These are phyloP conservation scores for Otus sunia DNA, from an alignment of 2,113 vertebrate genomes.

Conservation along the genomic window DNA sequence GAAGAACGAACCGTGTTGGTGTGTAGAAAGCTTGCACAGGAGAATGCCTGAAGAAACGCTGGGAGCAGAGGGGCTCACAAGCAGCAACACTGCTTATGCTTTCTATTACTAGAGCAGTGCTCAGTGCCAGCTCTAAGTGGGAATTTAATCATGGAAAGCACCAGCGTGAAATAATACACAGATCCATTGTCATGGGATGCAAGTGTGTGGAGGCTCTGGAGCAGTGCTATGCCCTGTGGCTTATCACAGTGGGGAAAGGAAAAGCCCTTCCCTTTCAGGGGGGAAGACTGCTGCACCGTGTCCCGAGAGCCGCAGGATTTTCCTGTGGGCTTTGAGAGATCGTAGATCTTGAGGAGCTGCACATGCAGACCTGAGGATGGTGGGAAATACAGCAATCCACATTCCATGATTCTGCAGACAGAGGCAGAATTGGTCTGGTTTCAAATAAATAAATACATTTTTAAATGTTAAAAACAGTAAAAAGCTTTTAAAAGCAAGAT, in stretches of 20 bases:
- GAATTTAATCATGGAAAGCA: neutral
- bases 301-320: neutral
- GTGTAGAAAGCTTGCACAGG: neutral
- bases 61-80: neutral
- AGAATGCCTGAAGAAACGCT: neutral
- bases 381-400: neutral
- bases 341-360: neutral
- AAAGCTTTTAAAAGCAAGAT: neutral
- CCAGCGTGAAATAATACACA: neutral
- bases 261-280: neutral
- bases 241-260: neutral
- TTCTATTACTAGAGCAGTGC: neutral
- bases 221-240: neutral
- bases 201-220: neutral
- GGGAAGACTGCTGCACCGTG: neutral
- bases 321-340: neutral
- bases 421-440: neutral
- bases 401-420: neutral
- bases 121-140: neutral
- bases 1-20: neutral
- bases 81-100: rapidly evolving
- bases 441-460: neutral
- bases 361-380: neutral
- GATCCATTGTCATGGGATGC: neutral
- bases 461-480: neutral